Base-by-base conservation (phyloP, 37 sponge, comb jelly and placozoan genomes). In the Eunapius fragilis region DNA sequence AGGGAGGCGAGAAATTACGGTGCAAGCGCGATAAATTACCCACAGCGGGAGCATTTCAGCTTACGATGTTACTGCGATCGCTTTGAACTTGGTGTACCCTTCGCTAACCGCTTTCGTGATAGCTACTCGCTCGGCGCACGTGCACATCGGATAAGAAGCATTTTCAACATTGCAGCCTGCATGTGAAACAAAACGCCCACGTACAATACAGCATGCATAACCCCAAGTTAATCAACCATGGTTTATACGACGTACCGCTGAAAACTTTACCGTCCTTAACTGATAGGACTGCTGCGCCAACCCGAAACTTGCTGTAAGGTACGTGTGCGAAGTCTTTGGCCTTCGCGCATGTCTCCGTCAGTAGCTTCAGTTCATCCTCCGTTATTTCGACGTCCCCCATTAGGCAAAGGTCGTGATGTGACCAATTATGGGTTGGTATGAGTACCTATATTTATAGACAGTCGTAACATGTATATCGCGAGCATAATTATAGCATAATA, bases 101-200 rank as follows among this genome's bases (percentile, higher is more conserved):
- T 97, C 98, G 80, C 98, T 98, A 67, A 98, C 96, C 28, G 97
- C 97, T 72, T 98, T 98, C 24, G 87, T 84, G 12, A 93, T 83
- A 0, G 98, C 98, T 33, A 81, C 82, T 30, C 95, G 72, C 85
- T 98, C 98, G 0, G 98, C 98, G 92, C 98, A 98, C 0, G 88
- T 86, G 36, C 81, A 37, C 11, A 94, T 68, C 22, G 93, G 89
- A 48, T 94, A 96, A 25, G 83, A 87, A 37, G 93, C 92, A 82
- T 98, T 98, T 81, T 98, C 98, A 5, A 98, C 95, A 88, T 96
- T 98, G 74, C 97, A 98, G 47, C 98, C 98, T 88, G 50, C 58
- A 80, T 0, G 37, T 50, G 24, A 38, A 23, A 36, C 26, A 6
- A 9, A 76, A 6, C 2, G 31, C 25, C 5, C 6, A 25, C 6